Evolutionary conservation across 2,113 vertebrate genomes (phyloP).

Genomic region (Hypanus sabinus): DNA sequence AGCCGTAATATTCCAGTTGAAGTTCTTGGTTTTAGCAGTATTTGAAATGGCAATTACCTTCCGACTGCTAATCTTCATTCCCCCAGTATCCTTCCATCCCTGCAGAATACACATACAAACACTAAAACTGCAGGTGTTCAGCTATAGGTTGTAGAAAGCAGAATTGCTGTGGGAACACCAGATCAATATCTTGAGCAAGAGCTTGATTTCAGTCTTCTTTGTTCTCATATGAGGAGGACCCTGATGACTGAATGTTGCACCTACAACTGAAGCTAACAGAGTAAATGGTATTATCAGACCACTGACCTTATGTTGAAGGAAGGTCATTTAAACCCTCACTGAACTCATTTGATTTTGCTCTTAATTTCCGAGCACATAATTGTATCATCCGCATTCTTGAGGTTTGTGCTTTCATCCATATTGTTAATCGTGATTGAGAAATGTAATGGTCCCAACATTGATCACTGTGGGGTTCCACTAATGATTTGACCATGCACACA

Average conservation of each 20-base stretch:
- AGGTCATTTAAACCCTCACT: too few species aligned
- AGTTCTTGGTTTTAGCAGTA: too few species aligned
- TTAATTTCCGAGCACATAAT: neutral
- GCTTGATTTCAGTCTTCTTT: neutral
- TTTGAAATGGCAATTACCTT: too few species aligned
- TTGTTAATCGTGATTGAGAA: neutral
- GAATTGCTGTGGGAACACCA: too few species aligned
- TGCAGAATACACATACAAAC: too few species aligned
- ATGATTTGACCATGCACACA: neutral
- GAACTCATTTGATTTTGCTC: too few species aligned
- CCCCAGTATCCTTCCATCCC: neutral
- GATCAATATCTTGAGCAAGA: neutral
- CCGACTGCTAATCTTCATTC: neutral
- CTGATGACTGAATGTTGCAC: neutral
- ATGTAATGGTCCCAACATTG: neutral
- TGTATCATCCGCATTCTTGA: neutral
- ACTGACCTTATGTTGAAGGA: too few species aligned
- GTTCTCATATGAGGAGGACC: neutral
- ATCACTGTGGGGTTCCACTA: neutral
- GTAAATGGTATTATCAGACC: neutral
- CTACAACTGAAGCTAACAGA: neutral
- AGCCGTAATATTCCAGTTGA: too few species aligned
- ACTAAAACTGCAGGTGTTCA: too few species aligned
- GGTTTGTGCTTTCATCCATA: neutral
- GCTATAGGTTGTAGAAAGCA: neutral